Base-by-base conservation (phyloP, 1,140 invertebrate species). In the Drosophila parabipectinata region DNA sequence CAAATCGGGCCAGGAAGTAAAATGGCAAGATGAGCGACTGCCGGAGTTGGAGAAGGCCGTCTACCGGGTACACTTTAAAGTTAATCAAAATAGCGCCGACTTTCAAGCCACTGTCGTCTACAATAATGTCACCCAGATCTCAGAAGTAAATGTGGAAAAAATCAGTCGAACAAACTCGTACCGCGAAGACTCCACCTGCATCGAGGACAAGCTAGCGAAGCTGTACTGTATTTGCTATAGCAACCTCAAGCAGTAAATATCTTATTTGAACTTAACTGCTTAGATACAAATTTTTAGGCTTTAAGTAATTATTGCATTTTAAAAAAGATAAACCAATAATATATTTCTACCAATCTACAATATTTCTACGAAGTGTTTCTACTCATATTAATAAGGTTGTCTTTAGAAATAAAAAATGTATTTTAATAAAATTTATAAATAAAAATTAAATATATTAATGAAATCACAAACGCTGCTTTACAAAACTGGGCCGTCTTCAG, bases 81-180 rank as follows among this genome's bases (percentile, higher is more conserved):
- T 84, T 0, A 1, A 58, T 82, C 58, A 90, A 85, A 60, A 93
- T 92, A 62, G 93, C n/a, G 94, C 92, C 4, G 92, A 93, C 56
- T 95, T 94, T 74, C 93, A 95, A 82, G 93, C 93, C 3, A 95
- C 94, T 2, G 92, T 94, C 3, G 62, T 80, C 0, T 92, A 92
- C 28, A 80, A 93, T 55, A 68, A 68, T 10, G 51, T 24, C 9
- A 88, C 68, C 5, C 60, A 81, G 4, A 51, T 18, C 0, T 58
- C 82, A 0, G 47, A 76, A 5, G 62, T 88, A 12, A 53, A 77
- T 41, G 77, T 82, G 3, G 90, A 91, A 54, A 92, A 91, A 28
- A 93, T 96, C 2, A 95, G 94, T 73, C 92, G 95, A 28, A 92
- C 95, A 8, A 94, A 95, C 71, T 90, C 92, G 0, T 95, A 95